phyloP scores from a whole-genome alignment of 2,888 invertebrate species.

The Melipona bicolor region DNA sequence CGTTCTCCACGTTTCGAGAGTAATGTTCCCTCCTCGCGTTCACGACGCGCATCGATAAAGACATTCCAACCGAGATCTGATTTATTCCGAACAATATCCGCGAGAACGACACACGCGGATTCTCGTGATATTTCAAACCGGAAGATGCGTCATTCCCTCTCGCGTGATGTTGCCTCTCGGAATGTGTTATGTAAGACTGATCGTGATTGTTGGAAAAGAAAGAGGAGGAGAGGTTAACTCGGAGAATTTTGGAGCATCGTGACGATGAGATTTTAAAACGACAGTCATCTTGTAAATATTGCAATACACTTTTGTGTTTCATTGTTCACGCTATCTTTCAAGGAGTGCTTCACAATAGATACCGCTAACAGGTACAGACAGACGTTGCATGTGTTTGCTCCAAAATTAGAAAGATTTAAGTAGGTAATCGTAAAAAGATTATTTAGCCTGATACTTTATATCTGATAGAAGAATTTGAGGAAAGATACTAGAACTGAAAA shows the following conservation, averaged over 20 bases:
- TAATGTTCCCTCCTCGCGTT: not conserved
- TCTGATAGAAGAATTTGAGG: no score
- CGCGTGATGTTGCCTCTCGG: not conserved
- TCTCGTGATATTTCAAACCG: conserved; percentile 5
- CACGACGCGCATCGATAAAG: conserved; percentile 17
- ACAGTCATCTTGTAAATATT: not conserved
- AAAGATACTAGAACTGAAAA: no score
- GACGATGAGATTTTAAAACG: not conserved
- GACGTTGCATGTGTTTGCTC: no score
- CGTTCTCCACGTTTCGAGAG: not conserved
- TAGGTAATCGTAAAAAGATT: no score
- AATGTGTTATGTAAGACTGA: not conserved
- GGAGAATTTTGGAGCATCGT: not conserved
- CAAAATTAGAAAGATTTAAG: no score
- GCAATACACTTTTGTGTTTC: not conserved
- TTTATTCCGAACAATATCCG: conserved; percentile 23
- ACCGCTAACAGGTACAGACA: no score
- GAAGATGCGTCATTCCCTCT: not conserved
- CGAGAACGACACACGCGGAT: not conserved
- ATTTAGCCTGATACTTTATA: no score
- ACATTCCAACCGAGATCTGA: conserved; percentile 12
- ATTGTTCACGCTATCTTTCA: not conserved
- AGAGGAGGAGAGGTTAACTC: not conserved
- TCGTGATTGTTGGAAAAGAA: not conserved
- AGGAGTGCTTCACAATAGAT: not conserved